Evolutionary conservation across 2,888 invertebrate genomes (phyloP).

Genomic region (Eilema sororculum): DNA sequence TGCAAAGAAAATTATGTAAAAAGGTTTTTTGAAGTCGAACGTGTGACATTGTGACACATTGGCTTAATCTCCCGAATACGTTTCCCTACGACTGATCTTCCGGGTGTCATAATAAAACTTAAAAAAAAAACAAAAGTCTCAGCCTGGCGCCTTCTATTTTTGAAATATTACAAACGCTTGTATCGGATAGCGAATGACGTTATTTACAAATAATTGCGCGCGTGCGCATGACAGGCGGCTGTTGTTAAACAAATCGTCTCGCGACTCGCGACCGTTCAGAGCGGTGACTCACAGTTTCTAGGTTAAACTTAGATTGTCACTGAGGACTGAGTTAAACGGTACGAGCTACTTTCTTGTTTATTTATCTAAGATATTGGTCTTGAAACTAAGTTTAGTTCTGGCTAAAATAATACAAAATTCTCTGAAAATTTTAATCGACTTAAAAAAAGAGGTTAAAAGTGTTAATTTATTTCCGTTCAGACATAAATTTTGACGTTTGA

Average conservation of each 20-base stretch:
- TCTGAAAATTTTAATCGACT: too few relatives aligned
- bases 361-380: constrained; percentile 25
- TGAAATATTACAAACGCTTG: constrained; percentile 17
- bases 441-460: neutral
- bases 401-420: neutral
- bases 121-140: neutral
- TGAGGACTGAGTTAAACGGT: constrained; percentile 54
- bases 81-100: too few relatives aligned
- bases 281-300: constrained; percentile 62
- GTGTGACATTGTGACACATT: neutral
- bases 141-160: constrained; percentile 16
- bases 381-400: neutral
- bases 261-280: constrained; percentile 42
- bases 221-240: constrained; percentile 48
- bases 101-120: constrained; percentile 4
- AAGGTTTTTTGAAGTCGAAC: neutral
- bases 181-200: constrained; percentile 42
- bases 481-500: too few relatives aligned
- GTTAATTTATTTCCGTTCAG: too few relatives aligned
- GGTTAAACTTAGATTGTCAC: constrained; percentile 64
- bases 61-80: neutral
- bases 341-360: constrained; percentile 18
- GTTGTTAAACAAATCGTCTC: constrained; percentile 60
- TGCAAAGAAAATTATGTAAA: neutral
- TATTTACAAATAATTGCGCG: constrained; percentile 56